Evolutionary conservation across 1,140 invertebrate genomes (phyloP), one percentile per base, ranked within the genome.

Genomic region (Neotoxoptera formosana): DNA sequence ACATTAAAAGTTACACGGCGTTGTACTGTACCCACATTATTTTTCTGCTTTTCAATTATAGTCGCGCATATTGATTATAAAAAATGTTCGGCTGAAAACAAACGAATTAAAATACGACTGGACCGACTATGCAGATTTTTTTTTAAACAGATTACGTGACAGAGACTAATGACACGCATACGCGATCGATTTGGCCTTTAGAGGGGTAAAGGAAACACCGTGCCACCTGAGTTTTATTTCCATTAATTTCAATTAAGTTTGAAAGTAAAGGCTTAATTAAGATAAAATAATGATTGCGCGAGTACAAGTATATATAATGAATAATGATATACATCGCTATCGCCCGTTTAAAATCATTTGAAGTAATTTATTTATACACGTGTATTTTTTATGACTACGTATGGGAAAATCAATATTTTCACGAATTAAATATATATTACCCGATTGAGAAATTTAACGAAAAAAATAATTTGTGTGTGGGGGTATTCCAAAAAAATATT

Each of bases 211-310:
- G 81, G 20, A 47, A 92, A 53, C 14, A 36, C n/a, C 53, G 56
- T 23, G 17, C 67, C 48, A 56, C 91, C 91, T 86, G 91, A 86
- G 81, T 93, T 93, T 41, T 86, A 56, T 21, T 41, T 53, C 30
- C 91, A 93, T 93, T 93, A 93, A 93, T 93, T 86, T 56, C 67
- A 93, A 93, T 93, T 93, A 93, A 86, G 47, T 86, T 51, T 30
- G 48, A 41, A 53, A 84, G 21, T 51, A 48, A 93, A 93, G 14
- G 48, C 91, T 93, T 93, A 93, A 93, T 93, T 86, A 92, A 48
- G 67, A 81, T 92, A 84, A 83, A 92, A 67, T 81, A 92, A 81
- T 81, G 47, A 92, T 83, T 51, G n/a, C 20, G 11, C 20, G 11
- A 51, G 21, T 48, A 84, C 83, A 41, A 36, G 21, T 30, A 76